These are phyloP conservation scores for Atta cephalotes DNA, from an alignment of 1,140 invertebrate species.

Conservation along the genomic window DNA sequence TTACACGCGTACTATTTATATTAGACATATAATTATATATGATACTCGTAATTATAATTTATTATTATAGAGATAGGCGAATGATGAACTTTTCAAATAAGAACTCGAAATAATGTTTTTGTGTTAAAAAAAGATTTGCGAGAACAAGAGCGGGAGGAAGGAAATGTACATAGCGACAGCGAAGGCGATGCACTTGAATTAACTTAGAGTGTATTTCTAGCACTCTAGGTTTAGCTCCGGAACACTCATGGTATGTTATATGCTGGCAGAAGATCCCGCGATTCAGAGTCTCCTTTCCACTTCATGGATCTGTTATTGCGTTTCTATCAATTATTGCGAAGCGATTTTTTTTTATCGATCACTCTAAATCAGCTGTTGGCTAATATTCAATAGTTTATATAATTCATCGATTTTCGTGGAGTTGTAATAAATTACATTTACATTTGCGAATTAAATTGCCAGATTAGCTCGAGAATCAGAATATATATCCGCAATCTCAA, in stretches of 20 bases:
- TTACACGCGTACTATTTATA: not conserved
- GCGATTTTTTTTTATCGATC: not conserved
- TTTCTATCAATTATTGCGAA: too few relatives aligned
- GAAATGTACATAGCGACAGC: constrained; percentile 72
- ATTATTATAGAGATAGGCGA: not conserved
- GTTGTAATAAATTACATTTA: not conserved
- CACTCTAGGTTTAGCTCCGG: constrained; percentile 82
- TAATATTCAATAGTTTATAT: not conserved
- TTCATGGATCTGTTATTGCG: constrained; percentile 11
- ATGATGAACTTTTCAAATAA: not conserved
- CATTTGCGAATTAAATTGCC: not conserved
- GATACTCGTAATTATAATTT: constrained; percentile 18
- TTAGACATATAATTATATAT: not conserved
- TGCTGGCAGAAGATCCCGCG: constrained; percentile 54
- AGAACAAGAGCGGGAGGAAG: constrained; percentile 41
- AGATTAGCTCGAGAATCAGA: not conserved
- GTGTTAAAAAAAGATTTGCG: constrained; percentile 6
- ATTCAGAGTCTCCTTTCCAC: constrained; percentile 32
- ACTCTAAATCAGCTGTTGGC: too few relatives aligned
- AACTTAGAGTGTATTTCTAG: constrained; percentile 82
- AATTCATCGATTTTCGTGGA: not conserved
- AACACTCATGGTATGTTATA: constrained; percentile 80
- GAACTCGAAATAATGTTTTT: not conserved
- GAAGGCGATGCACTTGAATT: constrained; percentile 83
- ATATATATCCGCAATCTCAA: constrained; percentile 7